Base-by-base conservation (phyloP, 2,888 invertebrate genomes). In the Rhagonycha lutea region DNA sequence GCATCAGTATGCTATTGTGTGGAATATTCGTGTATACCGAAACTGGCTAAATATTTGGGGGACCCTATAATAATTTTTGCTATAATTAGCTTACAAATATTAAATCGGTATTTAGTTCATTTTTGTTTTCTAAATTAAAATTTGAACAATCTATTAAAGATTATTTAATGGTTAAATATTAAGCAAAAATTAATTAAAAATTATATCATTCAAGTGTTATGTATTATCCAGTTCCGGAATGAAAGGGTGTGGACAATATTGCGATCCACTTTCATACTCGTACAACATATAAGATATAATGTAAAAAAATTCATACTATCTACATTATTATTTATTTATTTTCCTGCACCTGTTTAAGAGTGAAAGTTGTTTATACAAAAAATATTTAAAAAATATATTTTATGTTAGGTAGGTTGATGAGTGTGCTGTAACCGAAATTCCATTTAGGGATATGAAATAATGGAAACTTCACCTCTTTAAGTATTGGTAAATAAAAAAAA, bases 311-410 rank as follows among this genome's bases (percentile, higher is more conserved):
- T 47, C n/a, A 7, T n/a, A 47, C 47, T 47, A 47, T 47, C 47
- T 47, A 47, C n/a, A 47, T 8, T 47, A 47, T 47, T 47, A 47
- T 26, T 7, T 26, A 26, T 47, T 47, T 47, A 47, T 47, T 47
- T 47, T 47, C 63, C 18, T 65, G n/a, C 63, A 65, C 63, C 63
- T 65, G 63, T 18, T 65, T 24, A 65, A 65, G 63, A 65, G 63
- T 65, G 63, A 65, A 65, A 65, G 63, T 65, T 65, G 63, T 65
- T 65, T 26, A 65, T 65, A 65, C 24, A 65, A 65, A 47, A 65
- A 63, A 63, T 24, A 65, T 61, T 12, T 61, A 65, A 65, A 23
- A 12, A 11, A 24, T 18, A 65, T 65, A 65, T 26, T n/a, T 65
- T 65, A 68, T 47, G 47, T 47, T 47, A n/a, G 47, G n/a, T 47